A percentile compares a stretch with the other conserved stretches of the same genome.
These are phyloP conservation scores for Volucella zonaria DNA, from an alignment of 2,888 invertebrate genomes.

Conservation along the genomic window DNA sequence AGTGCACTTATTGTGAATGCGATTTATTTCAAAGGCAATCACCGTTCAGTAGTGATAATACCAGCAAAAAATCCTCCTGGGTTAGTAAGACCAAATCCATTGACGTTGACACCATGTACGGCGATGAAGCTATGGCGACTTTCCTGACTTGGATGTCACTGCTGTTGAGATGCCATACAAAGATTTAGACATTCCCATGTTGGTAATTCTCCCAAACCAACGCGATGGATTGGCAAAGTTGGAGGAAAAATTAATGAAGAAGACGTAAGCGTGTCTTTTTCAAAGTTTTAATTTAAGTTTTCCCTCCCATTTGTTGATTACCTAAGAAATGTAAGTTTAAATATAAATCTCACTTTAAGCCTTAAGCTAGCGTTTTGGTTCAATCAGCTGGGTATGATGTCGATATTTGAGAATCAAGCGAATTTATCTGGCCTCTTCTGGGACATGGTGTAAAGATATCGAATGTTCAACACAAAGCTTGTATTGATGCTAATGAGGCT, in stretches of 20 bases:
- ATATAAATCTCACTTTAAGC: too few relatives aligned
- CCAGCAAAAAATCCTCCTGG: constrained; percentile 77
- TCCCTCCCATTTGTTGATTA: constrained; percentile 78
- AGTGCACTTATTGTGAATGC: constrained; percentile 89
- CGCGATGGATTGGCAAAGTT: constrained; percentile 86
- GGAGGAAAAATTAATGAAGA: constrained; percentile 85
- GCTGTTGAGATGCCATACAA: constrained; percentile 88
- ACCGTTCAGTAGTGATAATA: constrained; percentile 84
- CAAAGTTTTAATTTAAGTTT: constrained; percentile 89
- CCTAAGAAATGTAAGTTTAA: constrained; percentile 85
- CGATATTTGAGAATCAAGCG: constrained; percentile 86
- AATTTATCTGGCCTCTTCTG: constrained; percentile 87
- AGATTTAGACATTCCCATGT: constrained; percentile 87
- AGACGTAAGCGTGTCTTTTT: constrained; percentile 86
- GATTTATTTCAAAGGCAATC: constrained; percentile 91
- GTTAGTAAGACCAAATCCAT: constrained; percentile 82
- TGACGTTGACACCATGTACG: constrained; percentile 87
- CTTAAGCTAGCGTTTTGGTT: too few relatives aligned
- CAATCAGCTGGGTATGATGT: constrained; percentile 88
- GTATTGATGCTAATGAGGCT: constrained; percentile 92
- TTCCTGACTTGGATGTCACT: constrained; percentile 83
- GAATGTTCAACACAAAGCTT: constrained; percentile 92
- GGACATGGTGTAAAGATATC: constrained; percentile 87
- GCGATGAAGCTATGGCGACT: constrained; percentile 79
- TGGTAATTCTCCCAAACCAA: constrained; percentile 88